These are phyloP conservation scores for Sebastes hubbsi DNA, from an alignment of 2,797 vertebrate genomes.

Conservation along the genomic window DNA sequence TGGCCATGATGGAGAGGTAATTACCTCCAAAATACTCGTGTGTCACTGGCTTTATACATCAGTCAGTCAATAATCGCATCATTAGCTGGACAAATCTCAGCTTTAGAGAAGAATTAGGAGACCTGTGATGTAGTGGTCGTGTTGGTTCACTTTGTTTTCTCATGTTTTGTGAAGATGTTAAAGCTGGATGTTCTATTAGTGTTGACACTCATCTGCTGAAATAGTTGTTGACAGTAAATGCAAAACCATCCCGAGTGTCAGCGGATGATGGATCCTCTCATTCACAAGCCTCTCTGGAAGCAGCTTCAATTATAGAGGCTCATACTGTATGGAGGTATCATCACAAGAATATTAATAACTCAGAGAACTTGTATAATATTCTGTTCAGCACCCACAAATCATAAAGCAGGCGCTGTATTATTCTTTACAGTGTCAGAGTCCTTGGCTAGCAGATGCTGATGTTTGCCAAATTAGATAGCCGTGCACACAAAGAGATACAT, in stretches of 20 bases:
- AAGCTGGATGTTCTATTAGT: neutral
- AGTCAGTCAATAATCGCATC: slow-evolving; percentile 46
- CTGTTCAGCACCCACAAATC: slow-evolving; percentile 19
- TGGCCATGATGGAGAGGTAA: slow-evolving; percentile 41
- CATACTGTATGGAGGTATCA: slow-evolving; percentile 1
- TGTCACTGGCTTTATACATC: slow-evolving; percentile 24
- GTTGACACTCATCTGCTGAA: neutral
- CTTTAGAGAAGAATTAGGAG: neutral
- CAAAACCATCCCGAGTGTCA: neutral
- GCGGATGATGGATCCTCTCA: slow-evolving; percentile 24
- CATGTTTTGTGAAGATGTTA: neutral
- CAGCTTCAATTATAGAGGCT: neutral
- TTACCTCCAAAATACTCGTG: slow-evolving; percentile 32
- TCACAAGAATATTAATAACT: slow-evolving; percentile 11
- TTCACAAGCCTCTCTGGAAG: neutral
- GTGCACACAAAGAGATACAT: neutral
- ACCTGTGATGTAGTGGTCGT: neutral
- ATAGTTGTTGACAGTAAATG: neutral
- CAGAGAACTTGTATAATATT: neutral
- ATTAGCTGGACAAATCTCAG: slow-evolving; percentile 23
- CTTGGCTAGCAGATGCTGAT: slow-evolving; percentile 12
- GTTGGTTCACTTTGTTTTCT: neutral
- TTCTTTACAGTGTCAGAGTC: slow-evolving; percentile 13
- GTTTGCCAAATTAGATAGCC: slow-evolving; percentile 34
- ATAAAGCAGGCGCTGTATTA: neutral